Conservation (phyloP, 2,888 invertebrate species). For the Dicyrtomina minuta region DNA sequence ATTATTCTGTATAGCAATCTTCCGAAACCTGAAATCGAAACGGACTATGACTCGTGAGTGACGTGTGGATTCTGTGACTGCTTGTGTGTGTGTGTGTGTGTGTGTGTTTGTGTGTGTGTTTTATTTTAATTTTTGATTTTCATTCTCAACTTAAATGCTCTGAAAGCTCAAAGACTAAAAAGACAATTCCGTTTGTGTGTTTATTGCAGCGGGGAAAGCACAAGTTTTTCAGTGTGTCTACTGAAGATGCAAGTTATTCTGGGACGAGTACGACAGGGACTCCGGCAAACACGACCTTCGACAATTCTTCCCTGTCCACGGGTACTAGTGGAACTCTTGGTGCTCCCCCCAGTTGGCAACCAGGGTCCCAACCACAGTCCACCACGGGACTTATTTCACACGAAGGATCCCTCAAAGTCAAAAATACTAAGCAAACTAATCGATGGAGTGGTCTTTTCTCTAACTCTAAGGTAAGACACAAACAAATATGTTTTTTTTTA, state of each 20-base stretch:
- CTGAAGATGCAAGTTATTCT: slow-evolving; percentile 59
- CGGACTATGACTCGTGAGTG: neutral
- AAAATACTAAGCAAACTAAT: slow-evolving; percentile 61
- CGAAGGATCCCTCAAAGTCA: slow-evolving; percentile 55
- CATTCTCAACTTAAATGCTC: no score
- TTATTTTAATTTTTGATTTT: neutral
- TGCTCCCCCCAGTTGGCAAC: slow-evolving; percentile 1
- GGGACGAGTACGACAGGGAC: slow-evolving; percentile 44
- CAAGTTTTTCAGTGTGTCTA: slow-evolving; percentile 61
- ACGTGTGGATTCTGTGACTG: neutral
- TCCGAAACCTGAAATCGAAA: no score
- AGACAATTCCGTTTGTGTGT: neutral
- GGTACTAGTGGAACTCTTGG: slow-evolving; percentile 8
- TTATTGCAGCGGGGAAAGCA: slow-evolving; percentile 52
- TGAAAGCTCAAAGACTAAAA: no score
- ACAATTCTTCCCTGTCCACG: slow-evolving; percentile 29
- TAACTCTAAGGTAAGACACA: slow-evolving; percentile 60
- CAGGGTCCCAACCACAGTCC: slow-evolving; percentile 7
- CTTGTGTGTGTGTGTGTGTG: neutral
- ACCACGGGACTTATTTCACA: slow-evolving; percentile 49
- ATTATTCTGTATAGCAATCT: no score
- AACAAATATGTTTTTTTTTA: neutral
- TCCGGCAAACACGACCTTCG: slow-evolving; percentile 51
- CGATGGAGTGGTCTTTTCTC: slow-evolving; percentile 73
- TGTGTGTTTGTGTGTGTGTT: neutral